Evolutionary conservation across 2,888 invertebrate species (phyloP), one percentile per base, ranked within the genome.

Genomic region (Crematogaster levior): DNA sequence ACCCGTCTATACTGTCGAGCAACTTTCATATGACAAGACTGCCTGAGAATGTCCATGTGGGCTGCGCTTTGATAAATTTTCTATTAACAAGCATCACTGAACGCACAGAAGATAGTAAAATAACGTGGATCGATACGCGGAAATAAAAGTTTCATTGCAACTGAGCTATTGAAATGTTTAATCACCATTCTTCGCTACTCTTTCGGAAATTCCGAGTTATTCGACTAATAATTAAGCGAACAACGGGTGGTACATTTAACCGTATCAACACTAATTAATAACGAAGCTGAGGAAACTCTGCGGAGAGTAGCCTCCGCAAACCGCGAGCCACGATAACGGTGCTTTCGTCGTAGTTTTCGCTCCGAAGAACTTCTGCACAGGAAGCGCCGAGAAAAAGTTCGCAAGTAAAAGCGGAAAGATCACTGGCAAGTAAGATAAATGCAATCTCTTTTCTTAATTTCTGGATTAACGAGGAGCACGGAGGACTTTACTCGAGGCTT

Each of bases 381-480:
- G 12, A 43, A 43, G 10, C 40, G n/a, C 40, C 43, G 30, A 6
- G 27, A 34, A 79, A 79, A 79, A 79, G 70, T 79, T 70, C 0
- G 21, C 68, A 2, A 70, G 43, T 79, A 70, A 43, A 43, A 77
- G 75, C 66, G 40, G 53, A 77, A 56, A 56, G 56, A 66, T 75
- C 75, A n/a, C 73, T 21, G 27, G 15, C 37, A 40, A 66, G 48
- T 66, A 75, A 70, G 70, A 70, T 43, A 79, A 56, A 70, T 46
- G 70, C 70, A 43, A 66, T 58, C 77, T 79, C 56, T 21, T 70
- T 40, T 56, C 70, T 75, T 80, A 46, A 53, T 61, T 61, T 75
- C 37, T 72, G 51, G 60, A 80, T 80, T 61, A 72, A 80, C 40
- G 48, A 40, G 30, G 27, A 51, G 30, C 43, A 21, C 30, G 51